phyloP scores from a whole-genome alignment of 64 coral and sea anemone species.

The Astreopora myriophthalma region DNA sequence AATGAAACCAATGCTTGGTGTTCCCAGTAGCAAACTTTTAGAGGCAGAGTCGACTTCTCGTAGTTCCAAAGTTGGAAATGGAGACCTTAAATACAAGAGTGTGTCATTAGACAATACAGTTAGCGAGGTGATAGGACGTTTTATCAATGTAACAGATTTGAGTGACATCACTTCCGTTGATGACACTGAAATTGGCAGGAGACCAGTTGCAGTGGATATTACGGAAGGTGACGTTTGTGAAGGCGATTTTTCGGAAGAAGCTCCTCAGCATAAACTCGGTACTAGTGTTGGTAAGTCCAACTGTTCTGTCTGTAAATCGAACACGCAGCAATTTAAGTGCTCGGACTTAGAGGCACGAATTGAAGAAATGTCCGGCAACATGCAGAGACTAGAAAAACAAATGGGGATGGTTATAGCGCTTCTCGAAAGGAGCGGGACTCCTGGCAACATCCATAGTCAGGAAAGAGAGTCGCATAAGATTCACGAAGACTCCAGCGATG shows the following conservation, averaged over 20 bases:
- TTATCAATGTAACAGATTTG: conserved; percentile 28
- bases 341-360: neutral
- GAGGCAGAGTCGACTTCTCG: neutral
- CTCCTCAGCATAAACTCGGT: conserved; percentile 24
- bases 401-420: conserved; percentile 29
- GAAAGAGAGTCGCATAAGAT: neutral
- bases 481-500: neutral
- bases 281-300: neutral
- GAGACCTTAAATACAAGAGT: conserved; percentile 23
- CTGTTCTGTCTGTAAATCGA: conserved; percentile 26
- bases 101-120: neutral
- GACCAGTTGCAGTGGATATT: neutral
- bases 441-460: neutral
- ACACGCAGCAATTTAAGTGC: neutral
- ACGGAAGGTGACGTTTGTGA: neutral
- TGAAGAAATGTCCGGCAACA: conserved; percentile 42
- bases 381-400: conserved; percentile 50
- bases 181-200: neutral
- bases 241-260: neutral
- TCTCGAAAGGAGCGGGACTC: neutral
- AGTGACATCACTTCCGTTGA: neutral
- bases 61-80: conserved; percentile 4
- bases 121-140: neutral
- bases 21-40: conserved; percentile 12
- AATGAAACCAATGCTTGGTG: conserved; percentile 40